These are phyloP conservation scores for Xestia sexstrigata DNA, from an alignment of 2,888 invertebrate genomes.

Conservation along the genomic window DNA sequence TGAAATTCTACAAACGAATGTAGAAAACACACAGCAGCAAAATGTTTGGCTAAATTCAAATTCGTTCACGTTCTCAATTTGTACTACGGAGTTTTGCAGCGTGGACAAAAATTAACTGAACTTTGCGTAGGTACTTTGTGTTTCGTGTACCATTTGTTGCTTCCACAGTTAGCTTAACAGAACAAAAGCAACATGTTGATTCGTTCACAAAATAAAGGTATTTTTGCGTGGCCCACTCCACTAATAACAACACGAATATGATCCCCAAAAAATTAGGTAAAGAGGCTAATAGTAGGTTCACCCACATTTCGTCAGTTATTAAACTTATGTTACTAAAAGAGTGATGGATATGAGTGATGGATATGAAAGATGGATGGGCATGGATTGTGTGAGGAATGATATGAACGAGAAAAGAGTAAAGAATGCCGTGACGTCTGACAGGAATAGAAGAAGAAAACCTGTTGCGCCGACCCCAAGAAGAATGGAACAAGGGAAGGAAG, in stretches of 20 bases:
- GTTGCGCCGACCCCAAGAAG: no score
- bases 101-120: not conserved
- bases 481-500: no score
- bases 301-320: no score
- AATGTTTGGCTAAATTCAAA: constrained; percentile 15
- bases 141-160: constrained; percentile 15
- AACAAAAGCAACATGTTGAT: constrained; percentile 7
- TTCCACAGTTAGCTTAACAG: not conserved
- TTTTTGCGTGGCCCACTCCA: not conserved
- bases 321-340: no score
- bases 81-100: constrained; percentile 2
- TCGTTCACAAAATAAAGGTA: not conserved
- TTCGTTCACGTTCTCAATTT: constrained; percentile 9
- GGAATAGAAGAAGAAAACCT: no score
- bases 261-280: not conserved
- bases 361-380: no score
- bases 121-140: not conserved
- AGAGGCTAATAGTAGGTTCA: no score
- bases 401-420: no score
- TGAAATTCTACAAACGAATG: constrained; percentile 10
- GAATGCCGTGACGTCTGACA: no score
- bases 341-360: no score
- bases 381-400: no score
- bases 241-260: not conserved
- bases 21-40: constrained; percentile 5